Base-by-base conservation (phyloP, 2,797 vertebrate species). In the Pampus argenteus region DNA sequence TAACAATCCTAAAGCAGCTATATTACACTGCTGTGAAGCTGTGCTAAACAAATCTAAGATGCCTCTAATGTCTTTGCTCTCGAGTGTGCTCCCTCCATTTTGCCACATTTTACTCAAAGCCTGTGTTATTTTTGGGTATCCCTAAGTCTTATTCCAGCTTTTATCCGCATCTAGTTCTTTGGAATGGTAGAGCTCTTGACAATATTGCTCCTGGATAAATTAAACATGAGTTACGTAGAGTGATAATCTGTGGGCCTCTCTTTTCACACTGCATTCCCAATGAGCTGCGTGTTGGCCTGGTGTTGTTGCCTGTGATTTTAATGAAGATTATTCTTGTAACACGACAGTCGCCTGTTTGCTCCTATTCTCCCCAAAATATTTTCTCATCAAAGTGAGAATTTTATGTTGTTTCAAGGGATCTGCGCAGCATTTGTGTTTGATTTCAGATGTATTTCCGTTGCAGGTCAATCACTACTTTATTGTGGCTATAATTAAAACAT, bases 261-360 rank as follows among this genome's bases (percentile, higher is more conserved):
- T 94, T 92, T 94, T 95, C 94, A 91, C 93, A 91, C 93, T 92
- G 94, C 92, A 91, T 94, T 92, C 90, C 86, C 93, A 94, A 94
- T 94, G 93, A 95, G 91, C 88, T 89, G 91, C 58, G 86, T 88
- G 91, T 92, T 93, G 92, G 90, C 91, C 94, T 93, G 91, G 92
- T 91, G 91, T 91, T 93, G 91, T 90, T 92, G 92, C 91, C 87
- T 90, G 92, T 77, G 91, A 93, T 91, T 93, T 92, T 95, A 94
- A 94, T 94, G 91, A 94, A 93, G 91, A 93, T 93, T 93, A 92
- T 91, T 91, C 91, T 92, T 89, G 90, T 93, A 94, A 94, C 90
- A 93, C 88, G 89, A 89, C 90, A 91, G 92, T 90, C 83, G 91
- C 91, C 91, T 91, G 92, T 90, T 93, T 90, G 90, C 90, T 92